Evolutionary conservation across 2,888 invertebrate species (phyloP), one percentile per base, ranked within the genome.

Genomic region (Lepas anatifera): DNA sequence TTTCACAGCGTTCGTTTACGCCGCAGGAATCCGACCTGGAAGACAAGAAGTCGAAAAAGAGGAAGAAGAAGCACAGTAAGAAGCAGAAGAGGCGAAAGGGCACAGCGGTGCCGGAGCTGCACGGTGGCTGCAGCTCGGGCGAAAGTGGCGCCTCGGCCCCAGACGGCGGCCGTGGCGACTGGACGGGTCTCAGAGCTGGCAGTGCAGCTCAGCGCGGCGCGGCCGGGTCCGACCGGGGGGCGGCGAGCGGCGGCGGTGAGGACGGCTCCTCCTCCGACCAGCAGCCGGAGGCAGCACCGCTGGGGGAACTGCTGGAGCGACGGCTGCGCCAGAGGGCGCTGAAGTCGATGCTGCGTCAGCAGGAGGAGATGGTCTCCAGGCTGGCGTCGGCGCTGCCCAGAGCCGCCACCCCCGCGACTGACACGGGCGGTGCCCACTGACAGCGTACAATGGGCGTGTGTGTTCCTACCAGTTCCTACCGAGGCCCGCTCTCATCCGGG

Each of bases 311-410:
- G 81, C 82, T 90, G 75, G 94, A 94, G 79, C 90, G 90, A 77
- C 90, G 91, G 80, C 84, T 95, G 75, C 85, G 95, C 41, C 93
- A 94, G 80, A 87, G 91, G 77, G 95, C 94, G 69, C 83, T 95
- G 58, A 91, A 92, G 80, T 93, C 92, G 0, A 92, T 94, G 92
- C 48, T 22, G 48, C 93, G 92, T 79, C 86, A 87, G 71, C 76
- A 69, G 72, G 76, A 73, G 70, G n/a, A n/a, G n/a, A n/a, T n/a
- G n/a, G n/a, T n/a, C n/a, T n/a, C n/a, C n/a, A n/a, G n/a, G n/a
- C n/a, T n/a, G n/a, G n/a, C n/a, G n/a, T n/a, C n/a, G n/a, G n/a
- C n/a, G n/a, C n/a, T n/a, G n/a, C n/a, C n/a, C n/a, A n/a, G n/a
- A n/a, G n/a, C n/a, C n/a, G n/a, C n/a, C n/a, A n/a, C n/a, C n/a